These are phyloP conservation scores for Neocrepidodera transversa DNA, from an alignment of 2,888 invertebrate species.

Conservation along the genomic window DNA sequence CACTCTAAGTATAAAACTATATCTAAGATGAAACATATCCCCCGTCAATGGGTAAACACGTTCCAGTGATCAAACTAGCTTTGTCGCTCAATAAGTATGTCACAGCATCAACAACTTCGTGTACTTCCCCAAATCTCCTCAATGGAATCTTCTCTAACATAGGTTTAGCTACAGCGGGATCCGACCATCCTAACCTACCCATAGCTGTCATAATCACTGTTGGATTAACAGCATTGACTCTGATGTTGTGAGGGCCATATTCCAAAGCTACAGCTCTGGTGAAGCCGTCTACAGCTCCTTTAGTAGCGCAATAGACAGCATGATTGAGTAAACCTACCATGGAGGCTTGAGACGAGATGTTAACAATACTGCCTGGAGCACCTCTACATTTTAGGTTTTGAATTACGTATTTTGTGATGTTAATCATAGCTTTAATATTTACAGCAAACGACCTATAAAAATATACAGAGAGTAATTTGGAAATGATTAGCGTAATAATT, in stretches of 20 bases:
- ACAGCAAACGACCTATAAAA: constrained; percentile 71
- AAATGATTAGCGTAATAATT: too few species aligned
- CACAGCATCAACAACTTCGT: constrained; percentile 80
- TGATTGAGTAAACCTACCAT: constrained; percentile 78
- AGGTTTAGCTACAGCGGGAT: constrained; percentile 73
- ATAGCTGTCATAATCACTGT: constrained; percentile 94
- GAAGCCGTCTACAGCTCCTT: constrained; percentile 87
- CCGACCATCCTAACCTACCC: constrained; percentile 84
- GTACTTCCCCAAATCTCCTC: constrained; percentile 75
- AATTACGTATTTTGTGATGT: constrained; percentile 84
- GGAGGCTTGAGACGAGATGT: constrained; percentile 88
- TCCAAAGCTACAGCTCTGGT: constrained; percentile 86
- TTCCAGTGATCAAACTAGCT: constrained; percentile 83
- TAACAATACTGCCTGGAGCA: constrained; percentile 82
- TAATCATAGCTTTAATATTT: constrained; percentile 85
- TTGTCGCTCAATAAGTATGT: constrained; percentile 80
- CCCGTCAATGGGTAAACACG: constrained; percentile 81
- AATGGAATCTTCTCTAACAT: constrained; percentile 85
- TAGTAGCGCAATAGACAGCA: constrained; percentile 82
- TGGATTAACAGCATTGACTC: constrained; percentile 92
- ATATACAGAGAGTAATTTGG: not conserved
- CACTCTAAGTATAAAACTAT: too few species aligned
- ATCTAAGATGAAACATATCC: too few species aligned
- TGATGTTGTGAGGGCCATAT: constrained; percentile 81
- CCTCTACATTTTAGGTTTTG: constrained; percentile 75